Conservation (phyloP, 2,888 invertebrate species). For the Caenorhabditis sp. region DNA sequence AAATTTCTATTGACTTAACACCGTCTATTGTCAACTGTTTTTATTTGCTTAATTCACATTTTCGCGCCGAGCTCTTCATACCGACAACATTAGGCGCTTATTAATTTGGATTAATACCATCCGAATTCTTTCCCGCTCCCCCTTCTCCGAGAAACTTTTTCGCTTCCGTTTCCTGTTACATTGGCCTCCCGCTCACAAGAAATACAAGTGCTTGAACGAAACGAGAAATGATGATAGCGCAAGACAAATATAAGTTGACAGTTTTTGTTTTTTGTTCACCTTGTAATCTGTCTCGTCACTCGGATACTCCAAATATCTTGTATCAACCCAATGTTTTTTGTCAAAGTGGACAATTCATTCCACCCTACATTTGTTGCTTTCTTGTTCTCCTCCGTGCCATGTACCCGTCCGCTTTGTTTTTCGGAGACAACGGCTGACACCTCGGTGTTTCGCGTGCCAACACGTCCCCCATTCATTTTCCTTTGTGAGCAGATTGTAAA, state of each 20-base stretch:
- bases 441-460: conserved; percentile 44
- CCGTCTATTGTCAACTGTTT: conserved; percentile 58
- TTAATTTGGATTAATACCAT: conserved; percentile 49
- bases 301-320: conserved; percentile 8
- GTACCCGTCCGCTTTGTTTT: conserved; percentile 41
- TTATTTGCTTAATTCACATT: conserved; percentile 58
- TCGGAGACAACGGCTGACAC: conserved; percentile 31
- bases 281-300: conserved; percentile 3
- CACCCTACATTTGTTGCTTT: not conserved
- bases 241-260: conserved; percentile 46
- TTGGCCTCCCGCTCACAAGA: not conserved
- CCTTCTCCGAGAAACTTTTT: conserved; percentile 2
- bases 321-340: conserved; percentile 26
- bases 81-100: conserved; percentile 40
- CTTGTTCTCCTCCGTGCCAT: conserved; percentile 22
- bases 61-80: conserved; percentile 50
- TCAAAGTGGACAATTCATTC: conserved; percentile 49
- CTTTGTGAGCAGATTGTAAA: conserved; percentile 49
- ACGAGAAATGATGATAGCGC: conserved; percentile 22
- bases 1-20: conserved; percentile 55
- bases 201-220: conserved; percentile 16
- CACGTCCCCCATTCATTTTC: conserved; percentile 18
- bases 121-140: conserved; percentile 8
- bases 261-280: conserved; percentile 16
- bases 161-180: conserved; percentile 38